A percentile compares a stretch with the other conserved stretches of the same genome.
phyloP scores from a whole-genome alignment of 2,888 invertebrate species.

The Tetropium fuscum region DNA sequence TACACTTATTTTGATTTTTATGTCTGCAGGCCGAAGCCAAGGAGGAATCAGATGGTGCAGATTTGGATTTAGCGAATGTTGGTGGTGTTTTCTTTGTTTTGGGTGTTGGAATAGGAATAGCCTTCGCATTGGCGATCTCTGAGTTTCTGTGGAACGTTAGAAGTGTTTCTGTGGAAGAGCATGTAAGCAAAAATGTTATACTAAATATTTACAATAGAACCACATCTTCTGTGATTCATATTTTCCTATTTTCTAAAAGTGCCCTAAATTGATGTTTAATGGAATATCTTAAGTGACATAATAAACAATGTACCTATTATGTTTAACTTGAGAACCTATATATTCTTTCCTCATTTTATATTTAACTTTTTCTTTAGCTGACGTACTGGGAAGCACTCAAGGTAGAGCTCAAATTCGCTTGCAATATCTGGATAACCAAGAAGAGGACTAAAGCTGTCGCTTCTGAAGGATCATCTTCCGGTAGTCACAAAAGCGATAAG shows the following conservation, averaged over 20 bases:
- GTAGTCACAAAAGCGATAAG: constrained; percentile 55
- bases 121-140: constrained; percentile 79
- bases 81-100: constrained; percentile 93
- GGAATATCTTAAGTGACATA: too few species aligned
- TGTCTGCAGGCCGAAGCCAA: constrained; percentile 23
- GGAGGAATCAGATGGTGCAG: constrained; percentile 42
- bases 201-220: too few species aligned
- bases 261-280: not conserved
- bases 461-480: constrained; percentile 48
- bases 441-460: constrained; percentile 70
- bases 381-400: constrained; percentile 76
- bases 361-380: constrained; percentile 71
- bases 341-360: too few species aligned
- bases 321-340: too few species aligned
- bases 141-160: constrained; percentile 90
- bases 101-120: constrained; percentile 77
- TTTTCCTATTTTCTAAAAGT: too few species aligned
- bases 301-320: too few species aligned
- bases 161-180: constrained; percentile 82
- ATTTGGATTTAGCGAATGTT: constrained; percentile 84
- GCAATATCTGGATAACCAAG: constrained; percentile 79
- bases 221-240: too few species aligned
- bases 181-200: constrained; percentile 69
- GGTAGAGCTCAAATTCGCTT: constrained; percentile 77
- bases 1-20: not conserved